Base-by-base conservation (phyloP, 53 echinoderm and acorn worm species). In the Stichopus horrens region DNA sequence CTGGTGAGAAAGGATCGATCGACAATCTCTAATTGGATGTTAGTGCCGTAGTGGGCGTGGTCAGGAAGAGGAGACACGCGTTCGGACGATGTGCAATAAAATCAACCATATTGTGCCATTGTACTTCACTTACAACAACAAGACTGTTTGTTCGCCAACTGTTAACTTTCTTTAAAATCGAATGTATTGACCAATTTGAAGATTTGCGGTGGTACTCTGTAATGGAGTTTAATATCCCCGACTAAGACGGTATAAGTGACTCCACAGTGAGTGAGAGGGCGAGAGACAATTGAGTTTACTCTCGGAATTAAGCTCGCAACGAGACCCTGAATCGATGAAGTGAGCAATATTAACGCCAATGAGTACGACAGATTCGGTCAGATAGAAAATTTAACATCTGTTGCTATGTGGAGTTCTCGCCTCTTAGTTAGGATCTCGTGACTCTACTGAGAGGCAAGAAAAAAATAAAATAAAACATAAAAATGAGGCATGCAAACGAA, bases 111-210 rank as follows among this genome's bases (percentile, higher is more conserved):
- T 81, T 81, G 81, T 58, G 21, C 57, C 81, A 81, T 81, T 81
- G 81, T 81, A 81, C 57, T 81, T 81, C 81, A 55, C 22, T 81
- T 57, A 81, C 56, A 56, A 81, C 58, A 57, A 81, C 81, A 81
- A 81, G 81, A 55, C 55, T 81, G 81, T 81, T 81, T 81, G 81
- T 81, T 81, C 81, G 81, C 81, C 81, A 81, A 81, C 81, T 81
- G 81, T 81, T 81, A 81, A 81, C 81, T 58, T 81, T 81, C 81
- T 81, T 81, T 81, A 56, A 81, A 56, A 81, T 81, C 81, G 56
- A 81, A 81, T 81, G 21, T 56, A 81, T 81, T 81, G 81, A 81
- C 56, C 81, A 81, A 81, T 14, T 56, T 18, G 56, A 56, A 56
- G 81, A 54, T 81, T 71, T 81, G 55, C n/a, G 56, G 81, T 55